These are phyloP conservation scores for Lamellibrachia satsuma DNA, from an alignment of 2,888 invertebrate genomes.

Conservation along the genomic window DNA sequence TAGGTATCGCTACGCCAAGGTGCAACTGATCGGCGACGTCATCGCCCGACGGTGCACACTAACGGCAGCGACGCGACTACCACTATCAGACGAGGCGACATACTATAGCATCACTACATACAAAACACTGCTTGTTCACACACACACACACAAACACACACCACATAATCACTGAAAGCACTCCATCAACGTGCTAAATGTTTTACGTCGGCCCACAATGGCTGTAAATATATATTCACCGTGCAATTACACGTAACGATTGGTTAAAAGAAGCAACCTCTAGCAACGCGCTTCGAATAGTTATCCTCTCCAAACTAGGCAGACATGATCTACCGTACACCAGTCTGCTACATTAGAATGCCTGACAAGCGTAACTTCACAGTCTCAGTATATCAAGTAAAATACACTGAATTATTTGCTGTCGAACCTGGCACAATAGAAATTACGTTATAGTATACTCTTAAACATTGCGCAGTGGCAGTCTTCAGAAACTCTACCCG, in stretches of 20 bases:
- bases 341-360: neutral
- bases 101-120: neutral
- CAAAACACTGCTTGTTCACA: neutral
- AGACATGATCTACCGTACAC: neutral
- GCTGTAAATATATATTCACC: neutral
- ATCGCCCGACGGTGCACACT: neutral
- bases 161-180: slow-evolving; percentile 13
- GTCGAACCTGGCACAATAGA: slow-evolving; percentile 6
- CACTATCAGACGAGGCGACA: neutral
- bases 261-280: neutral
- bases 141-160: neutral
- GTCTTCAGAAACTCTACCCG: neutral
- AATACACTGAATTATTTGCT: slow-evolving; percentile 1
- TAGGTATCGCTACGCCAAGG: neutral
- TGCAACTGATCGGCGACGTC: neutral
- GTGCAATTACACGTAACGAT: neutral
- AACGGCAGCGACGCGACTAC: neutral
- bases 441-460: neutral
- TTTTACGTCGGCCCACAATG: neutral
- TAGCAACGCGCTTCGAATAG: neutral
- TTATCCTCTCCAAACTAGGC: neutral
- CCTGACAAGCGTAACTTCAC: neutral
- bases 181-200: slow-evolving; percentile 3
- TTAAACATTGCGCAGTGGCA: neutral
- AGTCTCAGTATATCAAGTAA: neutral